Base-by-base conservation (phyloP, 2,797 vertebrate genomes). In the Tamandua tetradactyla region DNA sequence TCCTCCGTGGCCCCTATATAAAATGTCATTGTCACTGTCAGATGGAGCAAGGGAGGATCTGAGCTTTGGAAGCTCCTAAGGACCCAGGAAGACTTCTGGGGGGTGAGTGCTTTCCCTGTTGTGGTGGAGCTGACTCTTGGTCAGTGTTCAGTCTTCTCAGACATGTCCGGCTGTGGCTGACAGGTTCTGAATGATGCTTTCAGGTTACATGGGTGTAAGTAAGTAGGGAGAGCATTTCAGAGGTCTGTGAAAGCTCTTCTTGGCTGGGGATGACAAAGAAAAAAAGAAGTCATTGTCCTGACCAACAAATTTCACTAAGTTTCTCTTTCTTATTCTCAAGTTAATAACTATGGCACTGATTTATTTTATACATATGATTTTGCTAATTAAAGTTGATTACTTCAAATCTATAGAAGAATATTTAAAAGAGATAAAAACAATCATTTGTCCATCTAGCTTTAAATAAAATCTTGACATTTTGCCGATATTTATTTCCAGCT, bases 261-360 rank as follows among this genome's bases (percentile, higher is more conserved):
- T 14, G 32, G n/a, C 47, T 11, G 44, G 30, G 57, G 20, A 59
- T 32, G 8, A 25, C 30, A 55, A 86, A 37, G 5, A n/a, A n/a
- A n/a, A n/a, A n/a, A 66, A 83, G n/a, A 85, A 62, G 40, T 62
- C 61, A 57, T 74, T 93, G 79, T 89, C 35, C 47, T 66, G 78
- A 81, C 1, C 80, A 89, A 49, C 12, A 17, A 64, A 69, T 64
- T 89, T 94, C n/a, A 80, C 55, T 94, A 22, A 35, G n/a, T 89
- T 81, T 93, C 62, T 95, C 81, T 87, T 94, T 89, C 55, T 94
- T 57, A 76, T 86, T 69, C 66, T 94, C 78, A 91, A 89, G 57
- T 69, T 87, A 89, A 96, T 95, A 40, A 92, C n/a, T 15, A 37
- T 15, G 30, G 37, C 79, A 42, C 30, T 74, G 61, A 72, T 80